Evolutionary conservation across 2,888 invertebrate species (phyloP).

Genomic region (Eristalis arbustorum): DNA sequence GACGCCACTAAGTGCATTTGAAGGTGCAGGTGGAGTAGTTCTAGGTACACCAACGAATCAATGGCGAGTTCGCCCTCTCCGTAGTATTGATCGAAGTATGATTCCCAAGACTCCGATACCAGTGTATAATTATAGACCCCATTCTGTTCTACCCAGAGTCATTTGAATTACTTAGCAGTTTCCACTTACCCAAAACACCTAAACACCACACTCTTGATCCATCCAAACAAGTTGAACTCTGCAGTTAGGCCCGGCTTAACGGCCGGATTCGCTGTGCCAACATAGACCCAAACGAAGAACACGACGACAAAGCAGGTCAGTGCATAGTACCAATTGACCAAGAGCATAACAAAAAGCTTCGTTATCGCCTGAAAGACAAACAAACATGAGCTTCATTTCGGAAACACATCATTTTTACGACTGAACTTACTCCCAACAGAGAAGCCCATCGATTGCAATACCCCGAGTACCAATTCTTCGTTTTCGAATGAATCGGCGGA

Average conservation of each 20-base stretch:
- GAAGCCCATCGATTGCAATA: constrained; percentile 98
- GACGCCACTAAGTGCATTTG: too few species aligned
- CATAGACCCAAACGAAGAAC: constrained; percentile 94
- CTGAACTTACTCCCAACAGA: constrained; percentile 88
- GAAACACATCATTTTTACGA: not conserved
- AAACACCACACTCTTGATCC: constrained; percentile 87
- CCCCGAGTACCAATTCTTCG: constrained; percentile 96
- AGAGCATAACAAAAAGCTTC: constrained; percentile 93
- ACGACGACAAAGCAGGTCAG: constrained; percentile 90
- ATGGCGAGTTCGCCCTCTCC: too few species aligned
- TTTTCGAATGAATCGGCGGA: constrained; percentile 90
- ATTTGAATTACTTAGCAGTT: not conserved
- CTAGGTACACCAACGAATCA: too few species aligned
- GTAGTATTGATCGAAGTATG: too few species aligned
- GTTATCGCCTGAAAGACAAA: constrained; percentile 88
- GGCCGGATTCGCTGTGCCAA: constrained; percentile 96
- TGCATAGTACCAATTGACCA: constrained; percentile 97
- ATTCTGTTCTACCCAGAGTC: too few species aligned
- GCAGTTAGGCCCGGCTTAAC: constrained; percentile 94
- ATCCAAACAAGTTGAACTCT: constrained; percentile 90
- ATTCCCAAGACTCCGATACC: too few species aligned
- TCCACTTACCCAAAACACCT: constrained; percentile 87
- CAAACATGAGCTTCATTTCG: constrained; percentile 17
- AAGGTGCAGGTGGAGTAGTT: too few species aligned
- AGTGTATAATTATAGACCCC: too few species aligned